A percentile compares a stretch with the other conserved stretches of the same genome.
Evolutionary conservation across 1,140 invertebrate species (phyloP).

Genomic region (Venustaconcha ellipsiformis): DNA sequence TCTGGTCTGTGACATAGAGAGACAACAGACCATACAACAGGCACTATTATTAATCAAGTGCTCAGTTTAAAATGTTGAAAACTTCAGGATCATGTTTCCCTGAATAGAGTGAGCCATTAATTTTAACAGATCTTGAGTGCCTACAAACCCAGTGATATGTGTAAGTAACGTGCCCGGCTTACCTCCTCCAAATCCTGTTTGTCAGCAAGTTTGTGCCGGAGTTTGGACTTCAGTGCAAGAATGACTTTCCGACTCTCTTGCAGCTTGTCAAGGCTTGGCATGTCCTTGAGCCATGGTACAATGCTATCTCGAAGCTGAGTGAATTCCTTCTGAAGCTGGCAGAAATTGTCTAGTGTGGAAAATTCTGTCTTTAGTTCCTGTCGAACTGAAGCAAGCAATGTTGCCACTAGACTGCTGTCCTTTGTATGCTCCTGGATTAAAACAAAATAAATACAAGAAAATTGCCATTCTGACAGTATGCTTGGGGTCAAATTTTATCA

Average conservation of each 20-base stretch:
- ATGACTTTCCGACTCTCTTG: conserved; percentile 25
- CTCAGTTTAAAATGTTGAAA: neutral
- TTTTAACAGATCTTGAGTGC: neutral
- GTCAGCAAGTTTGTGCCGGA: conserved; percentile 25
- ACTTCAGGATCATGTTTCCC: neutral
- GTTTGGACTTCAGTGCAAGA: conserved; percentile 19
- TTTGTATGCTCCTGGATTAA: conserved; percentile 19
- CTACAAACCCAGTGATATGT: neutral
- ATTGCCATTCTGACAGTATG: neutral
- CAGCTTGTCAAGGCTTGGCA: conserved; percentile 12
- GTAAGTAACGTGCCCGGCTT: neutral
- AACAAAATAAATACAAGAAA: neutral
- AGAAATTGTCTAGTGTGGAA: conserved; percentile 15
- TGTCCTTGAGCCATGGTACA: conserved; percentile 22
- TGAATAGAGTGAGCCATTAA: neutral
- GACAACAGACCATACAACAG: neutral
- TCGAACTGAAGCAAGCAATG: conserved; percentile 20
- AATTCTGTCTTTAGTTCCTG: conserved; percentile 24
- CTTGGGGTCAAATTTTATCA: too few relatives aligned
- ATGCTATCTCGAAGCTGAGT: conserved; percentile 5
- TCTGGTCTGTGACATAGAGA: neutral
- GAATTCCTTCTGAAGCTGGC: conserved; percentile 12
- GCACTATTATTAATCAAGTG: neutral
- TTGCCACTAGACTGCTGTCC: conserved; percentile 17
- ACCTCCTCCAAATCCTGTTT: conserved; percentile 32